phyloP scores from a whole-genome alignment of 2,888 invertebrate genomes.

The Helobdella robusta region DNA sequence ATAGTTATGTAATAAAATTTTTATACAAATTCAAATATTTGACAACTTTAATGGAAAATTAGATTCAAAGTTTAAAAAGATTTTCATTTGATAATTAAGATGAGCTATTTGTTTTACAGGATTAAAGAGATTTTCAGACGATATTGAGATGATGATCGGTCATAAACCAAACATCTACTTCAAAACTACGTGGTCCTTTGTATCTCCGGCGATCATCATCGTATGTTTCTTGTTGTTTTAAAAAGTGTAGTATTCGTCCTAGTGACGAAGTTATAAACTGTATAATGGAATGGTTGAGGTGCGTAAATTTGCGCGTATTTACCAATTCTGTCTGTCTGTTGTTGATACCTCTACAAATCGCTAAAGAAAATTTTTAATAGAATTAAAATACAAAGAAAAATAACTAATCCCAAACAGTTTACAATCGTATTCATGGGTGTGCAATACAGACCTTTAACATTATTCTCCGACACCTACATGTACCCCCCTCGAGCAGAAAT shows the following conservation, averaged over 20 bases:
- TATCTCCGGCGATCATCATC: slow-evolving; percentile 43
- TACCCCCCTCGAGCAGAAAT: slow-evolving; percentile 43
- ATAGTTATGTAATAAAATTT: no score
- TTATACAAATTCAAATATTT: no score
- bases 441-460: slow-evolving; percentile 20
- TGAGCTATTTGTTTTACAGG: slow-evolving; percentile 35
- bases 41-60: no score
- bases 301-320: no score
- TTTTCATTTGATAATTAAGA: background rate
- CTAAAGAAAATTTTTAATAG: no score
- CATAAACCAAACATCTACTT: slow-evolving; percentile 44
- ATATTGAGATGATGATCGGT: slow-evolving; percentile 47
- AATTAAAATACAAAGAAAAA: background rate
- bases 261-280: no score
- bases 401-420: slow-evolving; percentile 17
- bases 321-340: no score
- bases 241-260: no score
- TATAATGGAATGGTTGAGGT: no score
- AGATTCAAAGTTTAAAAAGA: no score
- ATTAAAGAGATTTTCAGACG: slow-evolving; percentile 42
- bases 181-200: slow-evolving; percentile 43
- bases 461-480: slow-evolving; percentile 35
- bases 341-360: no score
- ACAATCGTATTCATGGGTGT: slow-evolving; percentile 26
- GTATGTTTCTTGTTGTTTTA: no score